Evolutionary conservation across 2,113 vertebrate genomes (phyloP).

Genomic region (Megaceryle maxima): DNA sequence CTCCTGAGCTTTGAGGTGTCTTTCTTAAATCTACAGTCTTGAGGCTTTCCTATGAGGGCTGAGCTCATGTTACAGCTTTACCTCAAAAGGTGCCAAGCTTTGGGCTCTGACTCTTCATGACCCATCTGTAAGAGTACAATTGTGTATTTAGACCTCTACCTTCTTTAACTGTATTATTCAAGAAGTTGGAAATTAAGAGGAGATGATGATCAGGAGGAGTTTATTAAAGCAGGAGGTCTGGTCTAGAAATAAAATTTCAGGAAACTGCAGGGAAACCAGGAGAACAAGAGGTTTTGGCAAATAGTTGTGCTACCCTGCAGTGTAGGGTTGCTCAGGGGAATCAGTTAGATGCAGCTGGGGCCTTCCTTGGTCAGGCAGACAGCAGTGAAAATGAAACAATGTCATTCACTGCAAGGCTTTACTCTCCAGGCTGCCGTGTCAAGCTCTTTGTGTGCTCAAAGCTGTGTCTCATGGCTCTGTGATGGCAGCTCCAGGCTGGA

Average conservation of each 20-base stretch:
- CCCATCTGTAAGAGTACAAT: too few relatives aligned
- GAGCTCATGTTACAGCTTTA: background rate
- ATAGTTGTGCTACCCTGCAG: background rate
- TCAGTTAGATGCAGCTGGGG: accelerated
- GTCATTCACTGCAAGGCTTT: background rate
- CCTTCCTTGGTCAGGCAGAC: accelerated
- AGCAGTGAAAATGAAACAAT: background rate
- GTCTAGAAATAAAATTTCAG: background rate
- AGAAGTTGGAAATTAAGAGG: background rate
- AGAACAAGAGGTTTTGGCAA: background rate
- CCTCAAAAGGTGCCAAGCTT: background rate
- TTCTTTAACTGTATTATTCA: background rate
- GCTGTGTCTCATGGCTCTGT: background rate
- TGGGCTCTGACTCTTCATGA: background rate
- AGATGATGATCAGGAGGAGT: background rate
- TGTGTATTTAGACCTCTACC: background rate
- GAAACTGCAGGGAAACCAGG: background rate
- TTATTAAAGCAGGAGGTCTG: background rate
- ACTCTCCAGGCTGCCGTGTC: background rate
- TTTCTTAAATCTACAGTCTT: background rate
- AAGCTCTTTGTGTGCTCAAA: background rate
- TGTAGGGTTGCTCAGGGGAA: accelerated
- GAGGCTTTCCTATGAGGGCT: background rate
- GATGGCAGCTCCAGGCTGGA: background rate
- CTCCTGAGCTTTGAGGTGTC: background rate